Percentiles rank a stretch among this genome's conserved stretches.
These are phyloP conservation scores for Lutraria rhynchaena DNA, from an alignment of 1,140 invertebrate species.

Conservation along the genomic window DNA sequence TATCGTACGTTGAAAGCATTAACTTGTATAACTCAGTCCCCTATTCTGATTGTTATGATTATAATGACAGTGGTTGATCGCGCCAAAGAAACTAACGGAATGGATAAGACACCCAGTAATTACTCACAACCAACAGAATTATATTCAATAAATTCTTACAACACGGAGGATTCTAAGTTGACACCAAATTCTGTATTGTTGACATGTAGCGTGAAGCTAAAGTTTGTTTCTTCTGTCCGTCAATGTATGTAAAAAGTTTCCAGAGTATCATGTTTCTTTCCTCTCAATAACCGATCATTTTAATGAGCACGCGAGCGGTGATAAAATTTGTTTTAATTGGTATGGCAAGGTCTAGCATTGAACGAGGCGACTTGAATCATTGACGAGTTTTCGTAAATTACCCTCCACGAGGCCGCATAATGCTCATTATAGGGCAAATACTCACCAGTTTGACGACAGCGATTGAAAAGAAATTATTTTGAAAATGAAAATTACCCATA, in stretches of 20 bases:
- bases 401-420: conserved; percentile 15
- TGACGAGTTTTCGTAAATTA: conserved; percentile 40
- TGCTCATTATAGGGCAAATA: conserved; percentile 19
- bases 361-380: conserved; percentile 29
- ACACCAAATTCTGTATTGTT: too few species aligned
- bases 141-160: too few species aligned
- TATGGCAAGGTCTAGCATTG: conserved; percentile 43
- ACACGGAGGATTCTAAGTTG: too few species aligned
- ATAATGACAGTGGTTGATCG: too few species aligned
- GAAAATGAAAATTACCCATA: conserved; percentile 58
- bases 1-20: too few species aligned
- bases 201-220: too few species aligned
- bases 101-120: too few species aligned
- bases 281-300: conserved; percentile 43
- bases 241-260: conserved; percentile 8
- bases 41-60: too few species aligned
- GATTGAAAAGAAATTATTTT: conserved; percentile 60
- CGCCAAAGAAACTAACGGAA: too few species aligned
- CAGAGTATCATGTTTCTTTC: conserved; percentile 28
- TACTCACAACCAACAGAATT: too few species aligned
- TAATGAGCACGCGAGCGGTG: conserved; percentile 48
- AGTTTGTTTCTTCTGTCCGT: too few species aligned
- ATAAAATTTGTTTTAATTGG: conserved; percentile 55
- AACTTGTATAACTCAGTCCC: too few species aligned
- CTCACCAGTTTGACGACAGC: conserved; percentile 48